Conservation (phyloP, 1,140 invertebrate genomes). For the Episyrphus balteatus region DNA sequence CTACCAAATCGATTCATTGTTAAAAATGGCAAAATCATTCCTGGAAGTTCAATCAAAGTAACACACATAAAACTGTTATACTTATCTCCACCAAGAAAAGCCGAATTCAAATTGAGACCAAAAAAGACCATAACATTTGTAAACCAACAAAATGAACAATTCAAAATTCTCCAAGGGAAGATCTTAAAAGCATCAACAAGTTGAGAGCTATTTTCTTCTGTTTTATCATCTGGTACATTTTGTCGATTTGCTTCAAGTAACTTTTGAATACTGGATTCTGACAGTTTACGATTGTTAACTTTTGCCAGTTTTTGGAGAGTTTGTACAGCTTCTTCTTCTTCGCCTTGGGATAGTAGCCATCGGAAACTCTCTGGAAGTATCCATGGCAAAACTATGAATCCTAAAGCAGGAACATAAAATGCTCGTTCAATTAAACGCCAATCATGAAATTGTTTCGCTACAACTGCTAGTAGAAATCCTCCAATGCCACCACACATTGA, state of each 20-base stretch:
- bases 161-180: constrained; percentile 48
- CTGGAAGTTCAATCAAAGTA: constrained; percentile 57
- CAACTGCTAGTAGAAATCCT: constrained; percentile 50
- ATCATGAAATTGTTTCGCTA: constrained; percentile 54
- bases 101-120: constrained; percentile 68
- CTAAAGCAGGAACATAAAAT: constrained; percentile 52
- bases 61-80: constrained; percentile 61
- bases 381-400: constrained; percentile 49
- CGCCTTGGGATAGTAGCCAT: constrained; percentile 62
- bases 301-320: constrained; percentile 51
- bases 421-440: constrained; percentile 59
- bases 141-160: constrained; percentile 57
- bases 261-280: constrained; percentile 42
- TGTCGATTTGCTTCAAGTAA: constrained; percentile 29
- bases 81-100: constrained; percentile 57
- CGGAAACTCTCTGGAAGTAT: constrained; percentile 52
- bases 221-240: constrained; percentile 30
- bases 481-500: constrained; percentile 61
- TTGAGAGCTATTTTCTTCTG: constrained; percentile 27
- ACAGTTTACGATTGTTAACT: constrained; percentile 52
- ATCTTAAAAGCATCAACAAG: constrained; percentile 44
- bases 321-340: constrained; percentile 47
- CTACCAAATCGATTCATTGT: constrained; percentile 53
- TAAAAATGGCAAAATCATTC: constrained; percentile 52
- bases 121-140: constrained; percentile 66